phyloP scores from a whole-genome alignment of 1,140 invertebrate genomes.

The Trichomalopsis sarcophagae region DNA sequence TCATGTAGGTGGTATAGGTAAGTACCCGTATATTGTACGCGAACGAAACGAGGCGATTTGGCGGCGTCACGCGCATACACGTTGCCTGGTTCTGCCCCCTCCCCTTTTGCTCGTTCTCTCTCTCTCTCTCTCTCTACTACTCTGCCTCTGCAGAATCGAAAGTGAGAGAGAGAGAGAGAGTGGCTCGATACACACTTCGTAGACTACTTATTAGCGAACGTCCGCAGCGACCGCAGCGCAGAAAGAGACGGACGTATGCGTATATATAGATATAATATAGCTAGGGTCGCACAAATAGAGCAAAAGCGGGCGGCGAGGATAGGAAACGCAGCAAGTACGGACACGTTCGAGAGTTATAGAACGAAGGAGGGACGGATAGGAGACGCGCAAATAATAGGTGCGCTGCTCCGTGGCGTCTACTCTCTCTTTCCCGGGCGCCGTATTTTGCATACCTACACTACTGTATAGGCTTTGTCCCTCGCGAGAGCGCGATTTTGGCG shows the following conservation, averaged over 20 bases:
- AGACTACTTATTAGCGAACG: background rate
- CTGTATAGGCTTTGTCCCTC: background rate
- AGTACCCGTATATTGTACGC: background rate
- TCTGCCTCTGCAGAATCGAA: background rate
- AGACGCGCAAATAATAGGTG: background rate
- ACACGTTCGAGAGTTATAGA: background rate
- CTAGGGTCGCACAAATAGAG: background rate
- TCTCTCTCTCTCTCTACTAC: background rate
- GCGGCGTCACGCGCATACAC: conserved; percentile 30
- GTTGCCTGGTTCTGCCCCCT: background rate
- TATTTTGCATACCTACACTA: background rate
- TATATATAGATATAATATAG: background rate
- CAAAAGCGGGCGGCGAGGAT: background rate
- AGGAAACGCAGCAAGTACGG: background rate
- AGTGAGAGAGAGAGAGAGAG: background rate
- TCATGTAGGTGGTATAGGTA: background rate
- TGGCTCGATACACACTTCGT: background rate
- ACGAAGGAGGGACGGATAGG: background rate
- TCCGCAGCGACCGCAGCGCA: background rate
- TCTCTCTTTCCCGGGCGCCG: background rate
- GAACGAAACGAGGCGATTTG: background rate
- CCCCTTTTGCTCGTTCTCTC: background rate
- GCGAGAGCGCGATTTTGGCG: background rate
- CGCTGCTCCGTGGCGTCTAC: too few species aligned
- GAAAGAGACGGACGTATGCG: background rate